phyloP scores from a whole-genome alignment of 2,888 invertebrate genomes.

The Cheilosia vernalis region DNA sequence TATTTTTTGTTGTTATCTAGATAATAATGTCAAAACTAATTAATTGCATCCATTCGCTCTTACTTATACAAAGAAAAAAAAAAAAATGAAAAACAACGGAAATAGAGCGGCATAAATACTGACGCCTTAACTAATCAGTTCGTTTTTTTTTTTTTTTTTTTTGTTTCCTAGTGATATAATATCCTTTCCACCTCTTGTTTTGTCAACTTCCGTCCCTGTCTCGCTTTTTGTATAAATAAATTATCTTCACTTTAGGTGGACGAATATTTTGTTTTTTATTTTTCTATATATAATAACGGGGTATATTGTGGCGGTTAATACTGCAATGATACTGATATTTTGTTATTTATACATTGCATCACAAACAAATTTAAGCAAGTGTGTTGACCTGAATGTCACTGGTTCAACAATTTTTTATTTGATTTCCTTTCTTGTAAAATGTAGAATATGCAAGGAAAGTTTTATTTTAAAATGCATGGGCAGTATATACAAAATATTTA shows the following conservation, averaged over 20 bases:
- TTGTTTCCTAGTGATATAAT: conserved; percentile 42
- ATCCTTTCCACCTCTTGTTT: conserved; percentile 36
- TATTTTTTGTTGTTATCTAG: conserved; percentile 6
- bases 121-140: conserved; percentile 69
- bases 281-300: conserved; percentile 24
- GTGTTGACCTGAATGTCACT: conserved; percentile 6
- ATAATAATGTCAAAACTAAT: conserved; percentile 26
- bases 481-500: conserved; percentile 59
- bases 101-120: conserved; percentile 55
- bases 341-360: conserved; percentile 54
- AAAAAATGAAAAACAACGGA: conserved; percentile 26
- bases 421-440: conserved; percentile 12
- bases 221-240: conserved; percentile 45
- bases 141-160: conserved; percentile 42
- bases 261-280: conserved; percentile 41
- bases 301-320: conserved; percentile 67
- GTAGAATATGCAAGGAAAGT: conserved; percentile 24
- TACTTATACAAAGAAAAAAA: neutral
- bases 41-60: conserved; percentile 67
- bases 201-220: conserved; percentile 46
- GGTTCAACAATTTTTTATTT: conserved; percentile 20
- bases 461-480: neutral
- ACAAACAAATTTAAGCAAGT: conserved; percentile 37
- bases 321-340: conserved; percentile 66
- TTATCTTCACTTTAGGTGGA: conserved; percentile 60